These are phyloP conservation scores for Rotaria sp. DNA, from an alignment of 2,888 invertebrate species.

Conservation along the genomic window DNA sequence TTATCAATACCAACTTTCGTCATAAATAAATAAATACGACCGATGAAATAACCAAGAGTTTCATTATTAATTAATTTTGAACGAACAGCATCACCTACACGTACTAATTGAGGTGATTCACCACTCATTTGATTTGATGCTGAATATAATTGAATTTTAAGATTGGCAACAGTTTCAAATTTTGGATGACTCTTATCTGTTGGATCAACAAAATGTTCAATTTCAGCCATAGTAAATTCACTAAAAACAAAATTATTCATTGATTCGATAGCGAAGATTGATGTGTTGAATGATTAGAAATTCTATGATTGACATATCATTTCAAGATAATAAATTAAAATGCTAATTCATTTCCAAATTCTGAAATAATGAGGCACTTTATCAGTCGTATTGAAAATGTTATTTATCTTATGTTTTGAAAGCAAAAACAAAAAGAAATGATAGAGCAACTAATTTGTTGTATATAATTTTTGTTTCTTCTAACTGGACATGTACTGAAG, in stretches of 20 bases:
- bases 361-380: too few species aligned
- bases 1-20: constrained; percentile 77
- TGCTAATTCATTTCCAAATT: too few species aligned
- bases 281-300: background rate
- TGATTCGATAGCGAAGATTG: background rate
- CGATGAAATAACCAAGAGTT: constrained; percentile 94
- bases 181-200: constrained; percentile 70
- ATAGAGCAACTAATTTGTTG: too few species aligned
- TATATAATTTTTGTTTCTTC: too few species aligned
- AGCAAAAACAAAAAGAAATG: too few species aligned
- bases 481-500: too few species aligned
- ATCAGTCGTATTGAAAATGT: too few species aligned
- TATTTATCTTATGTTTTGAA: too few species aligned
- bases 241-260: constrained; percentile 55
- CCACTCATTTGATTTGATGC: constrained; percentile 97
- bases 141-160: constrained; percentile 76
- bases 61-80: constrained; percentile 76
- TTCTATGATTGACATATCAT: too few species aligned
- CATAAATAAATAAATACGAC: constrained; percentile 81
- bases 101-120: constrained; percentile 68
- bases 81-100: constrained; percentile 79
- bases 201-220: constrained; percentile 97
- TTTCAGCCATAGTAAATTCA: constrained; percentile 99
- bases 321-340: too few species aligned
- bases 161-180: constrained; percentile 70